A percentile compares a stretch with the other conserved stretches of the same genome.
phyloP scores from a whole-genome alignment of 1,140 invertebrate species.

The Eciton burchellii region DNA sequence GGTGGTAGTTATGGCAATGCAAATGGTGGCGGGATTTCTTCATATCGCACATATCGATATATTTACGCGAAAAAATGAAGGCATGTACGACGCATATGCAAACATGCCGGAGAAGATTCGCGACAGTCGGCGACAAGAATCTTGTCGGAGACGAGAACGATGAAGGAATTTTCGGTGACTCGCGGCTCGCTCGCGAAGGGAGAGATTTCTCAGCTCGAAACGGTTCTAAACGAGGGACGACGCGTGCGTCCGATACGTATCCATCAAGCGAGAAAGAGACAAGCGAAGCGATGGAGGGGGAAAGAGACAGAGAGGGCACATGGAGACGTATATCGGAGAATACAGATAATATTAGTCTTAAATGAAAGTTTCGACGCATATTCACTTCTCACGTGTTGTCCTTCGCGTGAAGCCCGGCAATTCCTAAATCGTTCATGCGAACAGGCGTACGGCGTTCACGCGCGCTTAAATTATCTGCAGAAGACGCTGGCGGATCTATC shows the following conservation, averaged over 20 bases:
- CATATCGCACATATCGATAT: neutral
- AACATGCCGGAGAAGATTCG: too few species aligned
- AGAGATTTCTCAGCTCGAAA: slow-evolving; percentile 2
- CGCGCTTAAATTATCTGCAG: slow-evolving; percentile 28
- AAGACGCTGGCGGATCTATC: slow-evolving; percentile 28
- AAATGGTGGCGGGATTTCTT: neutral
- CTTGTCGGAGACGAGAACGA: slow-evolving; percentile 14
- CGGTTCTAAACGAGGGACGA: neutral
- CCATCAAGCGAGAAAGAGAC: slow-evolving; percentile 26
- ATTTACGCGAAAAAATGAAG: slow-evolving; percentile 38
- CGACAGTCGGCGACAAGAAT: neutral
- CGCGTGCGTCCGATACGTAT: slow-evolving; percentile 6
- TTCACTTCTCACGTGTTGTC: slow-evolving; percentile 7
- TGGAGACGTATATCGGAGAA: neutral
- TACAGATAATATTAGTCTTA: neutral
- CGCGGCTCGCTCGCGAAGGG: neutral
- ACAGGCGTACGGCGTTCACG: neutral
- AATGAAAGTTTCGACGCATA: slow-evolving; percentile 27
- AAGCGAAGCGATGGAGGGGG: slow-evolving; percentile 7
- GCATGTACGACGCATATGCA: neutral
- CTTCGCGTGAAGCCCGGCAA: neutral
- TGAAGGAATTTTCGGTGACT: slow-evolving; percentile 34
- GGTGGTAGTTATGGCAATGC: neutral
- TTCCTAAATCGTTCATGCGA: neutral
- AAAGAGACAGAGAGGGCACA: neutral